Evolutionary conservation across 2,888 invertebrate genomes (phyloP), one percentile per base, ranked within the genome.

Genomic region (Eledona agricola): DNA sequence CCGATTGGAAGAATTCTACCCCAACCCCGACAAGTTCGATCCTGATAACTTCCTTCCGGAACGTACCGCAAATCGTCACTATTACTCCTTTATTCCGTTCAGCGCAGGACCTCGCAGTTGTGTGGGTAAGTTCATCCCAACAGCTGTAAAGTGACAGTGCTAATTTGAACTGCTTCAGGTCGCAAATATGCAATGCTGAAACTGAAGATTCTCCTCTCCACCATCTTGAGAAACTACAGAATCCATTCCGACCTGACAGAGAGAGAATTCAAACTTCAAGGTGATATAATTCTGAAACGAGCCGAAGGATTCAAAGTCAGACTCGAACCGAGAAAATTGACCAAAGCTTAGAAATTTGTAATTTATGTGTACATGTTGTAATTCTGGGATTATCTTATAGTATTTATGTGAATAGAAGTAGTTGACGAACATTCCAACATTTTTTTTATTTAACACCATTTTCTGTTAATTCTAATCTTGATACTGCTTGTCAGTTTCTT

Each of bases 31-130:
- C 1, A 81, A 80, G 53, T 90, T 89, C 74, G 81, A 90, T 71
- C 90, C 90, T 0, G 90, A 90, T 67, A 89, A 90, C 71, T 90
- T 90, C 80, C 73, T 90, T 17, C 88, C 90, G 0, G 89, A 90
- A 69, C 84, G 84, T 45, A 85, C 86, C 11, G 83, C 85, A 16
- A 85, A 86, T 59, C 81, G 90, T 37, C 90, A 90, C 64, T 90
- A 88, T 70, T 90, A 90, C 71, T 84, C 88, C 54, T 90, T 84
- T 67, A 85, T 90, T 42, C 90, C 90, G 0, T 90, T 90, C 79
- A 89, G 88, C 53, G 90, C 90, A 31, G 90, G 90, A 13, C 89
- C 90, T 1, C 81, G 90, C 57, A 89, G 89, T 63, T 90, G 90
- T 71, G 89, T 89, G 11, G 89, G 84, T 84, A 66, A 76, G 81